Base-by-base conservation (phyloP, 2,888 invertebrate species). In the Agrochola lychnidis region DNA sequence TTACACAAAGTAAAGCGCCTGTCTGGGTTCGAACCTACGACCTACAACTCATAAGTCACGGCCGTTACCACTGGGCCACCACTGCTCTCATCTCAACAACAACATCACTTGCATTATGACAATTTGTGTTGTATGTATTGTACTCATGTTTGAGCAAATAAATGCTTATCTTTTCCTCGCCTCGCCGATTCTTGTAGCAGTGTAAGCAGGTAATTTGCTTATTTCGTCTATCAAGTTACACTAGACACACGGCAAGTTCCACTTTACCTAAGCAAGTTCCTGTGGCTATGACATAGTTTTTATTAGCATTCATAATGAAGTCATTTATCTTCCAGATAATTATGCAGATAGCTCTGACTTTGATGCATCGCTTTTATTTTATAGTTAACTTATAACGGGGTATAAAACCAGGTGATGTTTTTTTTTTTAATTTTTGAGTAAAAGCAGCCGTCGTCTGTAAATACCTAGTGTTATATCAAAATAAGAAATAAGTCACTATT, bases 301-400 rank as follows among this genome's bases (percentile, higher is more conserved):
- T 25, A 78, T 69, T 78, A 42, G 63, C 30, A 76, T 83, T 70
- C 14, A 64, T 80, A 82, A 83, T 66, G 66, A 74, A 74, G 83
- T 42, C 5, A 83, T 85, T 81, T 70, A 76, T 85, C 86, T 85
- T 86, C 61, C 0, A 66, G 86, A 83, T 85, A 64, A 75, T 74
- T 70, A 71, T 70, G 67, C 61, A 68, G 81, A 85, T 85, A 76
- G 45, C 16, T 12, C 0, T 4, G 86, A 85, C 85, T 30, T 74
- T 85, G 85, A 85, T 78, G 64, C 57, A 85, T 86, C 19, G 66
- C 59, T 40, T 66, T 68, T 48, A 75, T 53, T 75, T 81, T 80
- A 57, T 30, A 67, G 22, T 48, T 9, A 30, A 68, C 30, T 68
- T 71, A 3, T 57, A 36, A 25, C 22, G 19, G 51, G 45, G 12